Evolutionary conservation across 2,888 invertebrate species (phyloP).

Genomic region (Pristionchus entomophagus): DNA sequence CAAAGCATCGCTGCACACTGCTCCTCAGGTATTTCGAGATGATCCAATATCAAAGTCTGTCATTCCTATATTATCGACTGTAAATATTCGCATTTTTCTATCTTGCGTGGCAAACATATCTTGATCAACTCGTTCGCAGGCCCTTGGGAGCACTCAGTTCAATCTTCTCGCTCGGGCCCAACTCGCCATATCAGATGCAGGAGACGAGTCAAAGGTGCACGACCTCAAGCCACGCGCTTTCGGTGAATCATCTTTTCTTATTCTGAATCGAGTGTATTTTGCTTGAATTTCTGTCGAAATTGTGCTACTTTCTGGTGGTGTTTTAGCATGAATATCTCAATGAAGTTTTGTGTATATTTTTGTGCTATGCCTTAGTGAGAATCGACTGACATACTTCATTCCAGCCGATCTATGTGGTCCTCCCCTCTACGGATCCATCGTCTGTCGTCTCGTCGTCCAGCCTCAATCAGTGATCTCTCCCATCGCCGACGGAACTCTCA

Average conservation of each 20-base stretch:
- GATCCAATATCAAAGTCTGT: not conserved
- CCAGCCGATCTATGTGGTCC: conserved; percentile 64
- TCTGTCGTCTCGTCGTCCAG: conserved; percentile 61
- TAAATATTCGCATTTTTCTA: no score
- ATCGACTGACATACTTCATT: conserved; percentile 36
- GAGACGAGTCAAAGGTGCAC: conserved; percentile 61
- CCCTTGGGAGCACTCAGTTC: conserved; percentile 57
- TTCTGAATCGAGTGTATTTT: no score
- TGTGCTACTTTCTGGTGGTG: no score
- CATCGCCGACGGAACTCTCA: conserved; percentile 59
- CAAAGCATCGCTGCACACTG: conserved; percentile 37
- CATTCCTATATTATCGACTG: no score
- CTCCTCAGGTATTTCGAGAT: conserved; percentile 5
- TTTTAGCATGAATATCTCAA: not conserved
- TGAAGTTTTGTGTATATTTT: no score
- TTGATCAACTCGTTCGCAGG: no score
- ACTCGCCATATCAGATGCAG: conserved; percentile 59
- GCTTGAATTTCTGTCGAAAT: no score
- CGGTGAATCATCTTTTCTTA: no score
- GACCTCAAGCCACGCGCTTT: conserved; percentile 62
- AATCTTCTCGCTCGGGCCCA: conserved; percentile 61
- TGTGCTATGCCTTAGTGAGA: no score
- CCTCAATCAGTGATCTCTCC: conserved; percentile 61
- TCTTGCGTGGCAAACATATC: no score
- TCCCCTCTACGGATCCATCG: conserved; percentile 63